Evolutionary conservation across 2,888 invertebrate species (phyloP).

Genomic region (Tuta absoluta): DNA sequence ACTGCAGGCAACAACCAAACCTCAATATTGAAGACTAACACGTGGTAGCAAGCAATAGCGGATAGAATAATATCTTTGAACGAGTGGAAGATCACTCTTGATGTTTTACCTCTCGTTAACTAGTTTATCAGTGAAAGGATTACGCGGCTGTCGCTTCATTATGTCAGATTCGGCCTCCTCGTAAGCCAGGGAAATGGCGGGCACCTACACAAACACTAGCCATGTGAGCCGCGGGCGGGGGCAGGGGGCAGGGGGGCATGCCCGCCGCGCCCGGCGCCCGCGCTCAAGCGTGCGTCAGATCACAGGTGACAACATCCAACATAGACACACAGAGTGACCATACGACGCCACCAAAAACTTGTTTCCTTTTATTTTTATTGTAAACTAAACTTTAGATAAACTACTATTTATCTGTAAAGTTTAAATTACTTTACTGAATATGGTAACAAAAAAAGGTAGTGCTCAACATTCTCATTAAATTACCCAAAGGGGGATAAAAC

Average conservation of each 20-base stretch:
- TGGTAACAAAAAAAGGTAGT: no score
- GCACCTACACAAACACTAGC: constrained; percentile 89
- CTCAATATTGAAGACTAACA: constrained; percentile 74
- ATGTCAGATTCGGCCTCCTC: constrained; percentile 99
- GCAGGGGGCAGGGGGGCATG: constrained; percentile 30
- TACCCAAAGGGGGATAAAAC: no score
- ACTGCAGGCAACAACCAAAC: constrained; percentile 77
- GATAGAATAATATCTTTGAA: constrained; percentile 74
- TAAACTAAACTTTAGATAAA: no score
- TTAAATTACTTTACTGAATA: no score
- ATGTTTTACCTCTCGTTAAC: constrained; percentile 96
- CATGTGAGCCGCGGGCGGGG: constrained; percentile 62
- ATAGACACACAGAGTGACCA: constrained; percentile 54
- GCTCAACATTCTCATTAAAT: no score
- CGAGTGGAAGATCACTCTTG: constrained; percentile 66
- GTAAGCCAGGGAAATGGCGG: constrained; percentile 99
- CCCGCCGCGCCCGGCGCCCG: constrained; percentile 40
- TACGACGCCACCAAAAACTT: constrained; percentile 38
- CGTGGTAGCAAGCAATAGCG: constrained; percentile 80
- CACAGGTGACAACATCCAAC: constrained; percentile 77
- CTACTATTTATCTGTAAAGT: no score
- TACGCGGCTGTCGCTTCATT: constrained; percentile 99
- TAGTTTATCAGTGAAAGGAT: constrained; percentile 98
- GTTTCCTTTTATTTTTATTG: neutral
- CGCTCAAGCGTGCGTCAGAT: constrained; percentile 63